Evolutionary conservation across 2,797 vertebrate genomes (phyloP), one percentile per base, ranked within the genome.

Genomic region (Pseudomugil gertrudae): DNA sequence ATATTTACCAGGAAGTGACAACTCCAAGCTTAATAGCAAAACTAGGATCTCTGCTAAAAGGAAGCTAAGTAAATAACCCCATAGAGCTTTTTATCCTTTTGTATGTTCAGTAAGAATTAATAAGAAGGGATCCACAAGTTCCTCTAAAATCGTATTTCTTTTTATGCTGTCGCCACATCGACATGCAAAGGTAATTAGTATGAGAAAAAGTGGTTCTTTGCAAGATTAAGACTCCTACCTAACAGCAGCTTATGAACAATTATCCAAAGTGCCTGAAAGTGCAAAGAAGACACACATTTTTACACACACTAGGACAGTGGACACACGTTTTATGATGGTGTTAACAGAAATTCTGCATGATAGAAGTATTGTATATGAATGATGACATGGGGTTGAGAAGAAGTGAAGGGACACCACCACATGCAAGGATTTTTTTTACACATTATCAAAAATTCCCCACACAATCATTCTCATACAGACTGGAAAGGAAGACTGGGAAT

Each of bases 361-460:
- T 48, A 51, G 36, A 66, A 74, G 72, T 60, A 15, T 21, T 21
- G 43, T 72, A 45, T 60, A 54, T 58, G 48, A 57, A 64, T 26
- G 58, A 67, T n/a, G 19, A 35, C 6, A 30, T 66, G 3, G 66
- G 66, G 40, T 53, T 63, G 58, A 17, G 24, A 10, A 48, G n/a
- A 33, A 7, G 21, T 27, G 26, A 57, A 29, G 24, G 60, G 73
- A 69, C 43, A 21, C 32, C 32, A 13, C 24, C n/a, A 63, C 27
- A 51, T 53, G 36, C 23, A 48, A 51, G 69, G 65, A 83, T 83
- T 74, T 59, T 59, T 33, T 65, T 71, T 79, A 58, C 66, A 50
- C 35, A 19, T 83, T 81, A 76, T 27, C 58, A 48, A 53, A 60
- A 64, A 64, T 63, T 83, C 69, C 66, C 57, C 56, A 43, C 38